Percentiles rank a stretch among this genome's conserved stretches.
Conservation (phyloP, 2,113 vertebrate species). For the Cyanistes caeruleus region DNA sequence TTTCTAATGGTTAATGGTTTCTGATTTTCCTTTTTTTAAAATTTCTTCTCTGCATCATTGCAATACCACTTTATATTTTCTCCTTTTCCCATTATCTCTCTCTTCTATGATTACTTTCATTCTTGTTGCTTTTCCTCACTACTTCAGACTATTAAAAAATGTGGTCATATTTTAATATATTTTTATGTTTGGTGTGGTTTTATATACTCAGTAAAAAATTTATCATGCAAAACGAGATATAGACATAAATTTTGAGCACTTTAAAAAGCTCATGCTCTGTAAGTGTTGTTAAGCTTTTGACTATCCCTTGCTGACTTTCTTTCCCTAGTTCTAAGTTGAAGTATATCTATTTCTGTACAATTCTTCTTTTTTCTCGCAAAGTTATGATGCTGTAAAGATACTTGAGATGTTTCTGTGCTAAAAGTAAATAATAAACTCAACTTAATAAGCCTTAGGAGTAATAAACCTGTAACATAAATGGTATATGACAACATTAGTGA, state of each 20-base stretch:
- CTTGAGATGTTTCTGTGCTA: background rate
- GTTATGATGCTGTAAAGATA: background rate
- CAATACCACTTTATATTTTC: background rate
- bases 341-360: background rate
- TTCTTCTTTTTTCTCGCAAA: background rate
- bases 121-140: background rate
- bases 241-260: background rate
- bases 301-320: background rate
- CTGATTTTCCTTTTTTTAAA: background rate
- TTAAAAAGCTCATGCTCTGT: background rate
- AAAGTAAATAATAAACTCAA: background rate
- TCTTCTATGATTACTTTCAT: background rate
- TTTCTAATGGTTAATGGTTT: background rate
- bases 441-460: background rate
- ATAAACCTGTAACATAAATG: background rate
- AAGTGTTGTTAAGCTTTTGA: background rate
- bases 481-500: background rate
- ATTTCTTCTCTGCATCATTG: background rate
- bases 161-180: background rate
- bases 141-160: background rate
- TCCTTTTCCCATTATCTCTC: background rate
- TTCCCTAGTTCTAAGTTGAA: background rate
- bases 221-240: background rate
- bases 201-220: background rate
- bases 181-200: background rate